These are phyloP conservation scores for Drosophila koepferae DNA, from an alignment of 2,888 invertebrate species.

Conservation along the genomic window DNA sequence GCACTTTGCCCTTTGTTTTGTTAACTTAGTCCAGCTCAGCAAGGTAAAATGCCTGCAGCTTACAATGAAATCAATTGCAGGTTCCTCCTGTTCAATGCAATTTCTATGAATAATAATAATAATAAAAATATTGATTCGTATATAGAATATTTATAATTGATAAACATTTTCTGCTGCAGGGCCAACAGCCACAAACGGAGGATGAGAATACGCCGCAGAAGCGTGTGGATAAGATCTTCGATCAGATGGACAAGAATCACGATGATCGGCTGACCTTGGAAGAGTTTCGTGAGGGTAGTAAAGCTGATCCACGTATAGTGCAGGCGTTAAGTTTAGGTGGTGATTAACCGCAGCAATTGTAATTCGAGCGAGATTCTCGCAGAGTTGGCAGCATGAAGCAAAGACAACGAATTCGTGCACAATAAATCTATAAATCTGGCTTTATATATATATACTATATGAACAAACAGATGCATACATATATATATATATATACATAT, in stretches of 20 bases:
- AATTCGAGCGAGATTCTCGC: conserved; percentile 92
- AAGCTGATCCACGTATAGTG: conserved; percentile 98
- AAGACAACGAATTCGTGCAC: conserved; percentile 61
- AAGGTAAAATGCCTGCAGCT: too few species aligned
- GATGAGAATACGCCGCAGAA: conserved; percentile 97
- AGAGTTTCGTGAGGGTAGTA: conserved; percentile 99
- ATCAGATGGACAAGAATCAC: conserved; percentile 99
- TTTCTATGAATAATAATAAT: neutral
- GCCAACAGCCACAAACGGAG: conserved; percentile 94
- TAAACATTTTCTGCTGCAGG: conserved; percentile 88
- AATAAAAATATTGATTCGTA: neutral
- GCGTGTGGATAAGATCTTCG: conserved; percentile 98
- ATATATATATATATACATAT: conserved; percentile 2
- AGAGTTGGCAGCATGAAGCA: conserved; percentile 44
- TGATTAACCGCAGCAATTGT: conserved; percentile 92
- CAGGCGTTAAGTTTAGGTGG: conserved; percentile 96
- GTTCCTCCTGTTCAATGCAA: neutral
- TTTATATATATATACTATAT: conserved; percentile 19
- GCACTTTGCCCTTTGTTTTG: too few species aligned
- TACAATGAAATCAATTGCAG: too few species aligned
- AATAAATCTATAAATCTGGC: conserved; percentile 35
- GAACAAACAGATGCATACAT: neutral
- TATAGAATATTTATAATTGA: neutral
- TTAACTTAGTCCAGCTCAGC: too few species aligned
- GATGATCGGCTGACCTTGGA: conserved; percentile 96